Conservation (phyloP, 2,888 invertebrate genomes). For the Pyrrhosoma nymphula region DNA sequence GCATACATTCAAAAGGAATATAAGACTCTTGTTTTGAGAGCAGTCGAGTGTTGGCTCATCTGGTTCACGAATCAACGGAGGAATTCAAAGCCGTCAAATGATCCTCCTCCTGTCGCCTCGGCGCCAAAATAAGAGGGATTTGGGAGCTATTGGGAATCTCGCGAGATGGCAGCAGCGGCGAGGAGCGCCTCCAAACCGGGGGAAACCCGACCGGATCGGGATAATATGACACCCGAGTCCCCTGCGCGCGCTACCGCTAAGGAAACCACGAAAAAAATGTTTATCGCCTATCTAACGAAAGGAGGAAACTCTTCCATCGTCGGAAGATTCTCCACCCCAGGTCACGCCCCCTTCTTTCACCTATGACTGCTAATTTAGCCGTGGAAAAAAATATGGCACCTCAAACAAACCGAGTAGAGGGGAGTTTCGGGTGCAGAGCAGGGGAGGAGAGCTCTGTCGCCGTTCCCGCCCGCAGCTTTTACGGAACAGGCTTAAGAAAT, state of each 20-base stretch:
- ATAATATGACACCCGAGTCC: neutral
- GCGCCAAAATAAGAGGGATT: neutral
- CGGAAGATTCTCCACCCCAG: neutral
- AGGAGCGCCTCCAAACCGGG: neutral
- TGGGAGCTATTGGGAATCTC: neutral
- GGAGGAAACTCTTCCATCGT: neutral
- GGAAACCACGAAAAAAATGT: neutral
- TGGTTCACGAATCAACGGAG: neutral
- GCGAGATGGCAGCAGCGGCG: neutral
- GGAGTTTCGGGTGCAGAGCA: neutral
- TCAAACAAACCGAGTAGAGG: neutral
- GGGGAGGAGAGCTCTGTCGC: neutral
- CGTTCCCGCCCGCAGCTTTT: neutral
- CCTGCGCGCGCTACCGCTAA: neutral
- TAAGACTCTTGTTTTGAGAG: neutral
- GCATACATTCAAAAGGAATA: neutral
- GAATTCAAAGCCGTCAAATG: neutral
- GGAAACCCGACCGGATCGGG: neutral
- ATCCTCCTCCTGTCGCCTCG: neutral
- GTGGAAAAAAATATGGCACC: neutral
- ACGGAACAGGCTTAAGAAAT: slow-evolving; percentile 25
- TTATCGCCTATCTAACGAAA: neutral
- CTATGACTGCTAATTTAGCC: neutral
- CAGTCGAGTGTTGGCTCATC: neutral
- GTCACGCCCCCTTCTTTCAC: neutral